Conservation (phyloP, 2,888 invertebrate genomes). For the Tetragonula carbonaria region DNA sequence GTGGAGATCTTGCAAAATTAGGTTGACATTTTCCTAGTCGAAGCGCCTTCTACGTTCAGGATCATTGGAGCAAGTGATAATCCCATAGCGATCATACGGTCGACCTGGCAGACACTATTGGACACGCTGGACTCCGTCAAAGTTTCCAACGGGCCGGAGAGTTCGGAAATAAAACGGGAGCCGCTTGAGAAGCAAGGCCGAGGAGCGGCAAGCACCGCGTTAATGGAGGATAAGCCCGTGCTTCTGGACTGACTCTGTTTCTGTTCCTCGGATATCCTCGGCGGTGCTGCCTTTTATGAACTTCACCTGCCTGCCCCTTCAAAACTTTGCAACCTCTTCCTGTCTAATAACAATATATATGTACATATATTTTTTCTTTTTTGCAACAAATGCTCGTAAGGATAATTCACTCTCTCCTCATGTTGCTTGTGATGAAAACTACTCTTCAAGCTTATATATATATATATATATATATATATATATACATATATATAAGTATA, state of each 20-base stretch:
- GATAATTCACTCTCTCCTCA: too few relatives aligned
- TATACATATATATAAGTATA: too few relatives aligned
- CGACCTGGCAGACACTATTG: slow-evolving; percentile 76
- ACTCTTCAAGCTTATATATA: too few relatives aligned
- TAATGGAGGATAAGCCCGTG: slow-evolving; percentile 82
- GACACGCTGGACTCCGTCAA: slow-evolving; percentile 57
- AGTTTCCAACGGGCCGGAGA: slow-evolving; percentile 65
- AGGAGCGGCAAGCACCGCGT: slow-evolving; percentile 72
- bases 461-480: too few relatives aligned
- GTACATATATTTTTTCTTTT: too few relatives aligned
- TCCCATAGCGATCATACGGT: slow-evolving; percentile 80
- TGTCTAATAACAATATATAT: not conserved
- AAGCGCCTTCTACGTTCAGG: slow-evolving; percentile 63
- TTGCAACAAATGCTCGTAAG: too few relatives aligned
- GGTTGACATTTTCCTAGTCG: slow-evolving; percentile 79
- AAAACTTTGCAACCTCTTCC: slow-evolving; percentile 3
- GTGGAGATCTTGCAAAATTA: slow-evolving; percentile 79
- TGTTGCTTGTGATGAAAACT: too few relatives aligned
- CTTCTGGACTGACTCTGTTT: slow-evolving; percentile 75
- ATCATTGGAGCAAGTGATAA: slow-evolving; percentile 75
- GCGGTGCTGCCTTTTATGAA: slow-evolving; percentile 44
- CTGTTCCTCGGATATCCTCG: slow-evolving; percentile 36
- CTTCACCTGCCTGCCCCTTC: slow-evolving; percentile 51
- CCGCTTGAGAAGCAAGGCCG: slow-evolving; percentile 43
- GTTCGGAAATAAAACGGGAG: slow-evolving; percentile 72